Evolutionary conservation across 2,888 invertebrate species (phyloP).

Genomic region (Nemurella pictetii): DNA sequence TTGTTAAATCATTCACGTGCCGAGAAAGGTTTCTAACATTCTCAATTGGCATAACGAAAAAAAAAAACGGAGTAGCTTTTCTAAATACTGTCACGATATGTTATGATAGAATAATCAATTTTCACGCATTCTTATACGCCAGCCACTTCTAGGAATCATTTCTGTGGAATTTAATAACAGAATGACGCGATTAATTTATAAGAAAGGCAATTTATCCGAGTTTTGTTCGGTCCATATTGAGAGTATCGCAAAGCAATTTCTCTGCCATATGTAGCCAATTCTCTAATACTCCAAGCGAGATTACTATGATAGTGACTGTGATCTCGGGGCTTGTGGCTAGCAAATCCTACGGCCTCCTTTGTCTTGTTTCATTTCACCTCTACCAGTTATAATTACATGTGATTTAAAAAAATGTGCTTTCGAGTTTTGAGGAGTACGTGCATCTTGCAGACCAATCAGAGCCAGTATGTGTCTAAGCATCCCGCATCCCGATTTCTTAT

Average conservation of each 20-base stretch:
- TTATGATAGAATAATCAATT: background rate
- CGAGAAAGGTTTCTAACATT: background rate
- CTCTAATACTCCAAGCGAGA: background rate
- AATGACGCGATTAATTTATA: background rate
- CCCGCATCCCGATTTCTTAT: no score
- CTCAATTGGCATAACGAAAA: background rate
- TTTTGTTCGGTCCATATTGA: background rate
- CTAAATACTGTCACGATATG: background rate
- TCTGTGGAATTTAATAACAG: background rate
- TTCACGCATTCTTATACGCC: background rate
- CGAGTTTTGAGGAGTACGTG: background rate
- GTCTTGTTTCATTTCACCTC: background rate
- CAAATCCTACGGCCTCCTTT: background rate
- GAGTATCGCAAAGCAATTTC: background rate
- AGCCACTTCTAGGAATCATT: background rate
- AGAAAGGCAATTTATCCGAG: background rate
- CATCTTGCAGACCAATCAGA: background rate
- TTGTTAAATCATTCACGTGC: background rate
- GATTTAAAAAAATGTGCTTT: background rate
- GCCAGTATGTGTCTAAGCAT: no score
- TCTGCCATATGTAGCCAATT: background rate
- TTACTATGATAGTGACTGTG: background rate
- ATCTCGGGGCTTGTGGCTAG: background rate
- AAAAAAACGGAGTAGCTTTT: background rate
- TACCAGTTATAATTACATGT: background rate